These are phyloP conservation scores for Hyles euphorbiae DNA, from an alignment of 1,140 invertebrate genomes.

Conservation along the genomic window DNA sequence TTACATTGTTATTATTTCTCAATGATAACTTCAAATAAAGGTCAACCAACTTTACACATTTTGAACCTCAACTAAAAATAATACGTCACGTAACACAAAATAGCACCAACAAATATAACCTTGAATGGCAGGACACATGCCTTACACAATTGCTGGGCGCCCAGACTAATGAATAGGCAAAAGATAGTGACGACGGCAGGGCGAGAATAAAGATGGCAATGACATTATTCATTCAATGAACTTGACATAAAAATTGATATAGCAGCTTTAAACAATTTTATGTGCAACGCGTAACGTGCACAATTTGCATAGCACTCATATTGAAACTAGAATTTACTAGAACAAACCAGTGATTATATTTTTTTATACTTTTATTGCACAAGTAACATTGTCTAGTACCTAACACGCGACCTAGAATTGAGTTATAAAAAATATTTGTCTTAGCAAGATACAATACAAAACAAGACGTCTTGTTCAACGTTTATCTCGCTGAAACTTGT, in stretches of 20 bases:
- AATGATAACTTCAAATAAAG: conserved; percentile 14
- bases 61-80: conserved; percentile 41
- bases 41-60: conserved; percentile 49
- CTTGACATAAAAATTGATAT: conserved; percentile 14
- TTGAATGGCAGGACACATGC: conserved; percentile 44
- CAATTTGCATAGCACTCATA: not conserved
- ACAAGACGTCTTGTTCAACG: conserved; percentile 13
- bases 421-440: too few species aligned
- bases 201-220: conserved; percentile 33
- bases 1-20: not conserved
- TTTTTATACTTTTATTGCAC: too few species aligned
- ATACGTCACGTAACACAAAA: conserved; percentile 46
- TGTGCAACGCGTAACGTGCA: not conserved
- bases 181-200: conserved; percentile 10
- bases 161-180: conserved; percentile 23
- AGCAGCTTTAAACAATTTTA: not conserved
- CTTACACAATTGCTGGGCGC: conserved; percentile 22
- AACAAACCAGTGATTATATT: too few species aligned
- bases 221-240: conserved; percentile 38
- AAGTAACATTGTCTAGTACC: too few species aligned
- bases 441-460: conserved; percentile 4
- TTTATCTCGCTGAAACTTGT: conserved; percentile 6
- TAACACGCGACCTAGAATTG: too few species aligned
- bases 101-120: conserved; percentile 47
- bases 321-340: not conserved